A percentile compares a stretch with the other conserved stretches of the same genome.
These are phyloP conservation scores for Pelagia noctiluca DNA, from an alignment of 30 jellyfish, hydroid and myxozoan species.

Conservation along the genomic window DNA sequence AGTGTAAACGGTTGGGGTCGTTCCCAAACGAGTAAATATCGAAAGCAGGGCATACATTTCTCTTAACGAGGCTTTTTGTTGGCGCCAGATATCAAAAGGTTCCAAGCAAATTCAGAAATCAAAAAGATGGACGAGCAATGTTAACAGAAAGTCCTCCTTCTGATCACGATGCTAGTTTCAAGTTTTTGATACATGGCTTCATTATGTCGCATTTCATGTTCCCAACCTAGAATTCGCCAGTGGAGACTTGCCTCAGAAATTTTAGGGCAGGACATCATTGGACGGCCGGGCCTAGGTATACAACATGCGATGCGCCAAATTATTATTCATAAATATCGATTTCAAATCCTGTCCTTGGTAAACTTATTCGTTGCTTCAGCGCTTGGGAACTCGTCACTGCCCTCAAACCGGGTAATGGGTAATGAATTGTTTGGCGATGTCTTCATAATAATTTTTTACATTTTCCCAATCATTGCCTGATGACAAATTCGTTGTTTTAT, in stretches of 20 bases:
- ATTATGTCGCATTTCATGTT: conserved; percentile 20
- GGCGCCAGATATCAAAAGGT: conserved; percentile 25
- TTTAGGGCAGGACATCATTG: neutral
- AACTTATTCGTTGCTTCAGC: too few relatives aligned
- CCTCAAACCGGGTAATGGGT: too few relatives aligned
- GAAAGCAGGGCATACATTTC: neutral
- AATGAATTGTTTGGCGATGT: too few relatives aligned
- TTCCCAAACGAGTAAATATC: neutral
- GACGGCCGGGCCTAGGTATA: conserved; percentile 22
- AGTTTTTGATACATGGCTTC: conserved; percentile 14
- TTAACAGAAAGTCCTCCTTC: conserved; percentile 41
- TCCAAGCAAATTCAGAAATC: conserved; percentile 19
- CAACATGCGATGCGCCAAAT: conserved; percentile 20
- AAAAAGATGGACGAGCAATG: conserved; percentile 41
- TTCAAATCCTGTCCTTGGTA: too few relatives aligned
- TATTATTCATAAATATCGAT: neutral
- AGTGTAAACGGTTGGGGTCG: conserved; percentile 37
- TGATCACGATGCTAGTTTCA: conserved; percentile 30
- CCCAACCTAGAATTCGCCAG: conserved; percentile 37
- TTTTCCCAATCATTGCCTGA: too few relatives aligned
- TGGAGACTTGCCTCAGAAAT: conserved; percentile 24
- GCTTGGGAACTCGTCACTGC: too few relatives aligned
- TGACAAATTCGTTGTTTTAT: too few relatives aligned
- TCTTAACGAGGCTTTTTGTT: conserved; percentile 17
- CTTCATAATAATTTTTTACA: too few relatives aligned